These are phyloP conservation scores for Alouatta palliata DNA, from an alignment of 2,113 vertebrate species.

Conservation along the genomic window DNA sequence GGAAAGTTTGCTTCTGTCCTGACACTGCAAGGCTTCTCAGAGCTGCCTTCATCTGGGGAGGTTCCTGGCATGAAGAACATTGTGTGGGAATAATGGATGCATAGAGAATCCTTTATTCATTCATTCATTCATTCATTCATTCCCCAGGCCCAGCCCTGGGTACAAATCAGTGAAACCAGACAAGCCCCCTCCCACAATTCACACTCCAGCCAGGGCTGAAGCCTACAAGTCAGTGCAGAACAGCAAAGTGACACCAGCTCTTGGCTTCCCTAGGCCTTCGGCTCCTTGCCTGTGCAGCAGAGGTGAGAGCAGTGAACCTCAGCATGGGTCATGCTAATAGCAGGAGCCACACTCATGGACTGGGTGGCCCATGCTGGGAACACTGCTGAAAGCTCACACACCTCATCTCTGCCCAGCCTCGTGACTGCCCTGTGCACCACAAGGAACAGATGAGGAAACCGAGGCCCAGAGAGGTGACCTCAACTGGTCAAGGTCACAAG, in stretches of 20 bases:
- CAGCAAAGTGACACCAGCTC: fast-evolving
- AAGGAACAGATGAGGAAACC: background rate
- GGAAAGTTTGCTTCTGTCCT: too few species aligned
- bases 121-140: background rate
- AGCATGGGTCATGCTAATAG: background rate
- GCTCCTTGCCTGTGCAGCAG: background rate
- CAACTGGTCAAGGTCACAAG: background rate
- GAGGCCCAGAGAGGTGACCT: background rate
- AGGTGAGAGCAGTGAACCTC: background rate
- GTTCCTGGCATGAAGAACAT: background rate
- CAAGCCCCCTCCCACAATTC: background rate
- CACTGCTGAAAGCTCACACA: fast-evolving
- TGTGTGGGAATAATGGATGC: background rate
- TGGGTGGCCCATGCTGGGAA: background rate
- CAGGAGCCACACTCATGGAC: background rate
- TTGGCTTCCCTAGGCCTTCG: background rate
- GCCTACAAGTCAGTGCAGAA: background rate
- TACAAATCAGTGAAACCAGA: background rate
- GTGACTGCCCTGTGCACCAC: fast-evolving
- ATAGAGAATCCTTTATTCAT: background rate
- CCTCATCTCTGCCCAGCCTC: too few species aligned
- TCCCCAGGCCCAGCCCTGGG: background rate
- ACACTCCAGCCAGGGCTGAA: background rate
- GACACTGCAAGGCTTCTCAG: background rate
- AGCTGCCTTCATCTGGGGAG: background rate